Evolutionary conservation across 2,888 invertebrate genomes (phyloP).

Genomic region (Marasmarcha lunaedactyla): DNA sequence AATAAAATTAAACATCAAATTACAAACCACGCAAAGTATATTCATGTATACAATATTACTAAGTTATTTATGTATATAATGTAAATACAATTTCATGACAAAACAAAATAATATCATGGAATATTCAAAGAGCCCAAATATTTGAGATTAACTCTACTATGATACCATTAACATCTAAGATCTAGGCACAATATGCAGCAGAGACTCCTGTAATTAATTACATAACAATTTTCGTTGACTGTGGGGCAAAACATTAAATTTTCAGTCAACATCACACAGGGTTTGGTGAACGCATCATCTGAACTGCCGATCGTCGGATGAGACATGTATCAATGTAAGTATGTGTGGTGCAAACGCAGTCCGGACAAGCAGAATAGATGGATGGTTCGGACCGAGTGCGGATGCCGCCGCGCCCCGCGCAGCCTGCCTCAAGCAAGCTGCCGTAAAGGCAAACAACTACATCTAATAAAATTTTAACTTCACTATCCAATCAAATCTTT

Average conservation of each 20-base stretch:
- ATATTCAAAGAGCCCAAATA: slow-evolving; percentile 71
- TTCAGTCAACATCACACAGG: slow-evolving; percentile 51
- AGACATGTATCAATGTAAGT: slow-evolving; percentile 6
- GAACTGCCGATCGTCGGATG: slow-evolving; percentile 29
- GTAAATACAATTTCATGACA: slow-evolving; percentile 69
- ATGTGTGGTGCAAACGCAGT: slow-evolving; percentile 34
- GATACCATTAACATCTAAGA: slow-evolving; percentile 70
- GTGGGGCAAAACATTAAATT: slow-evolving; percentile 51
- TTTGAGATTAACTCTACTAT: slow-evolving; percentile 70
- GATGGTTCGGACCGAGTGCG: slow-evolving; percentile 23
- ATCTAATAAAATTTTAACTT: slow-evolving; percentile 60
- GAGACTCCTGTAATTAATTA: slow-evolving; percentile 69
- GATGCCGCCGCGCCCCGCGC: slow-evolving; percentile 45
- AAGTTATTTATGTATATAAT: slow-evolving; percentile 66
- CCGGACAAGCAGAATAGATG: background rate
- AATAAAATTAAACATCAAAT: slow-evolving; percentile 64
- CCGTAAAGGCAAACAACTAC: slow-evolving; percentile 59
- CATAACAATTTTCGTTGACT: slow-evolving; percentile 68
- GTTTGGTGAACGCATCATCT: slow-evolving; percentile 40
- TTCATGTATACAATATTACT: slow-evolving; percentile 68
- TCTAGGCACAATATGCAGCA: slow-evolving; percentile 73
- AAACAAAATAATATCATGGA: slow-evolving; percentile 70
- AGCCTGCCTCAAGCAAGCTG: slow-evolving; percentile 44
- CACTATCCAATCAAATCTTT: slow-evolving; percentile 48
- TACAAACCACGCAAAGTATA: slow-evolving; percentile 70